Evolutionary conservation across 2,113 vertebrate genomes (phyloP), one percentile per base, ranked within the genome.

Genomic region (Cyanoliseus patagonus): DNA sequence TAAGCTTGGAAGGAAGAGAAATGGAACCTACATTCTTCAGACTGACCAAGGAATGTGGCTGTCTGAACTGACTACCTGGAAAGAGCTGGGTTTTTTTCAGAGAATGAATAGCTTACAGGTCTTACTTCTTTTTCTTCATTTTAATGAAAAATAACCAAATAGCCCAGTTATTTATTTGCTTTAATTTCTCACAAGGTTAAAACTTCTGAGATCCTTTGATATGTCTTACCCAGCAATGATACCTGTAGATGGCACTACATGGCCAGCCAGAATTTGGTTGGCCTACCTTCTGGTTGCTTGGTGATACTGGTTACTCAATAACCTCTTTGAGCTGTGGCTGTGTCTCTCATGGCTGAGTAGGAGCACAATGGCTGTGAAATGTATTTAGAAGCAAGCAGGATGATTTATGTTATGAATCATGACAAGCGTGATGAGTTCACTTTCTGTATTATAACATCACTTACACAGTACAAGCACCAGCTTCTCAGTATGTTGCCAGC

Each of bases 391-490:
- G 28, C 57, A 79, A 77, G 49, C 41, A 91, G 92, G 80, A 84
- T 91, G 62, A 84, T 96, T 95, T 94, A 84, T 78, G 61, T 81
- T 92, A 94, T 84, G 86, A 96, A 91, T 93, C 77, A 86, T 89
- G 94, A 86, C 96, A 96, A 89, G 66, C n/a, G 1, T 92, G 90
- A 89, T 89, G 66, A 94, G 91, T 89, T 94, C 47, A n/a, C 33
- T 66, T 91, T 82, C 90, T 79, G 17, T 62, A 66, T 62, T 84
- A 44, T 53, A 84, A 27, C 52, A 66, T 33, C 62, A 62, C 41
- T 57, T 82, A 73, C 1, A 41, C 13, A 3, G 28, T 75, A 84
- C n/a, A 57, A 94, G 59, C 33, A 66, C 31, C 28, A 57, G 13
- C 59, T 93, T 82, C 73, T n/a, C 62, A 57, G 37, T 28, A 61